Base-by-base conservation (phyloP, 1,140 invertebrate genomes). In the Cherax destructor region DNA sequence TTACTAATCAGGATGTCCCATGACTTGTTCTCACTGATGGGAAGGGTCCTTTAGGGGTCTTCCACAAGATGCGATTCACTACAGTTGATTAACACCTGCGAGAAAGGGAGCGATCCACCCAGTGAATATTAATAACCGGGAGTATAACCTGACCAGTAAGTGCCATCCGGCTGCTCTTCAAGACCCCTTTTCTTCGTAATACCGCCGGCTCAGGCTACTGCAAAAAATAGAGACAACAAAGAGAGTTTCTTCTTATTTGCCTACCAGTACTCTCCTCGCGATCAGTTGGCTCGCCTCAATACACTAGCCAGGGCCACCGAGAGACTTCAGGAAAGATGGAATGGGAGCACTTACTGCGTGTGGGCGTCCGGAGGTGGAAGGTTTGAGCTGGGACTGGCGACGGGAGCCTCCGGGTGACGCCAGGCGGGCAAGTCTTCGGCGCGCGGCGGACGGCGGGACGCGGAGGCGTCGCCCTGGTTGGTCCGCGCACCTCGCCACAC, bases 321-420 rank as follows among this genome's bases (percentile, higher is more conserved):
- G 61, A 21, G 11, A 65, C 61, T 16, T 65, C 10, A 21, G 69
- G n/a, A 74, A 69, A n/a, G n/a, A 5, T 74, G n/a, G 30, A 74
- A 74, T 24, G 13, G 69, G 69, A 74, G 69, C 49, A 80, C 78
- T 80, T 80, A 80, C 78, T 80, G 50, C 78, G 78, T 52, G 78
- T 24, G 5, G 50, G 7, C 49, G 78, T 80, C 50, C 78, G 16
- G 78, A 30, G 78, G 52, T 24, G 21, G 78, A 16, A 30, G 50
- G 5, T 11, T 41, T 80, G 18, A 24, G 50, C 50, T 80, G 78
- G 56, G 78, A 80, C 78, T 80, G 78, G 56, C 50, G 78, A 52
- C 50, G 78, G 56, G 49, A 4, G 5, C 78, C 78, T 80, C 56
- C 78, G 50, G 49, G 78, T 80, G 78, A 50, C 49, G 78, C 78